Evolutionary conservation across 2,888 invertebrate genomes (phyloP).

Genomic region (Spilosoma lubricipeda): DNA sequence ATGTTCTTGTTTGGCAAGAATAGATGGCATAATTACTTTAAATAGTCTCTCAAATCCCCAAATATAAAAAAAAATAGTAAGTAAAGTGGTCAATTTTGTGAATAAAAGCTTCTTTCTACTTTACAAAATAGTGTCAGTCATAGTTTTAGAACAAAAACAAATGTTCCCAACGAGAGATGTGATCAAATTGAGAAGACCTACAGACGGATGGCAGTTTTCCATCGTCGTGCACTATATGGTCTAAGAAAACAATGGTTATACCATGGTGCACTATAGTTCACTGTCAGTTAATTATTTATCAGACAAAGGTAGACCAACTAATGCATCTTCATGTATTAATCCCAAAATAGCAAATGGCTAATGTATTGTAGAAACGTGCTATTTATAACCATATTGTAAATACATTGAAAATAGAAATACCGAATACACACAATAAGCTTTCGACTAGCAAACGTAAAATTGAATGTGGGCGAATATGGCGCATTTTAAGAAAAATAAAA

Average conservation of each 20-base stretch:
- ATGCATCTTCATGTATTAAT: background rate
- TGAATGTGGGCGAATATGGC: background rate
- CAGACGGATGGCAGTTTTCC: background rate
- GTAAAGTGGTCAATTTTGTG: too few relatives aligned
- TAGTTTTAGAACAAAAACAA: background rate
- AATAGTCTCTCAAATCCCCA: too few relatives aligned
- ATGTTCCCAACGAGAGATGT: background rate
- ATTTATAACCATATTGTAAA: conserved; percentile 12
- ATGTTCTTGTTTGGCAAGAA: too few relatives aligned
- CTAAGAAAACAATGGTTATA: too few relatives aligned
- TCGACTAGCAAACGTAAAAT: conserved; percentile 4
- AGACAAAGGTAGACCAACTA: background rate
- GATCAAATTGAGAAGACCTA: background rate
- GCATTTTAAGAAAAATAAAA: background rate
- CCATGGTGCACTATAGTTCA: too few relatives aligned
- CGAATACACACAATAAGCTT: conserved; percentile 8
- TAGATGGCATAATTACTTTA: too few relatives aligned
- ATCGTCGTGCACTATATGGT: background rate
- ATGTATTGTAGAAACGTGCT: background rate
- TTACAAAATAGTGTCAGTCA: background rate
- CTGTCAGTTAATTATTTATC: background rate
- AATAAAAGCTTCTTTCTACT: background rate
- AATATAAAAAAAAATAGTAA: too few relatives aligned
- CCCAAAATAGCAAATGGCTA: background rate
- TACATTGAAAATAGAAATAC: conserved; percentile 11